phyloP scores from a whole-genome alignment of 2,113 vertebrate genomes.

The Notothenia rossii region DNA sequence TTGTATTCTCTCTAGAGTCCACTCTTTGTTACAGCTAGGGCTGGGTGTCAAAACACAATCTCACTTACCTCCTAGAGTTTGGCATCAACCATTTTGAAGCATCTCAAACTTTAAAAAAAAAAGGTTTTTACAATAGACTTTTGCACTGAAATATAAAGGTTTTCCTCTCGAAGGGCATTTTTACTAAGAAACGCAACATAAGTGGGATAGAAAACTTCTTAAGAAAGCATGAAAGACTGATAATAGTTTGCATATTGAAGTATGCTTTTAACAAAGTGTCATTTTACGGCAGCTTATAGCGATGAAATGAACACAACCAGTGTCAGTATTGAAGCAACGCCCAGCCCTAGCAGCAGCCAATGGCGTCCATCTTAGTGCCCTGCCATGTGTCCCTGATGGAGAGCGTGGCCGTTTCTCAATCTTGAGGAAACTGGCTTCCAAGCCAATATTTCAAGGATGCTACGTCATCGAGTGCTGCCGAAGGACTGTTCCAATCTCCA shows the following conservation, averaged over 20 bases:
- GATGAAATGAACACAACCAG: conserved; percentile 35
- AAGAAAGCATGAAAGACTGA: neutral
- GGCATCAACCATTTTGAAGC: neutral
- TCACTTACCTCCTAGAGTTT: neutral
- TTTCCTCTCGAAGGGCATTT: conserved; percentile 55
- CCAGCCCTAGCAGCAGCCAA: conserved; percentile 62
- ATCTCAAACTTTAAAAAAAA: neutral
- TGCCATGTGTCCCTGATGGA: conserved; percentile 57
- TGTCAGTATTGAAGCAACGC: conserved; percentile 59
- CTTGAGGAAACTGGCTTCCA: too few relatives aligned
- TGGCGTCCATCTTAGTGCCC: conserved; percentile 62
- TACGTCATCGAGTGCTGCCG: too few relatives aligned
- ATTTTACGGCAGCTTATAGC: neutral
- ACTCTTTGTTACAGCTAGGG: conserved; percentile 50
- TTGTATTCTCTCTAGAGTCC: conserved; percentile 9
- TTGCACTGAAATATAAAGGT: conserved; percentile 38
- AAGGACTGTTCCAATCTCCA: too few relatives aligned
- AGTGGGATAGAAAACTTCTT: neutral
- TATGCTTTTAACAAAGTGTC: conserved; percentile 1
- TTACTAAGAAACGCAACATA: neutral
- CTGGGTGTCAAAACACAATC: conserved; percentile 42
- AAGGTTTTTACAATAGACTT: conserved; percentile 18
- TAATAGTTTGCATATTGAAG: neutral
- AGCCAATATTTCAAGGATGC: too few relatives aligned
- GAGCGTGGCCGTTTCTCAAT: neutral